Percentiles rank a stretch among this genome's conserved stretches.
Evolutionary conservation across 2,888 invertebrate genomes (phyloP).

Genomic region (Eupeodes latifasciatus): DNA sequence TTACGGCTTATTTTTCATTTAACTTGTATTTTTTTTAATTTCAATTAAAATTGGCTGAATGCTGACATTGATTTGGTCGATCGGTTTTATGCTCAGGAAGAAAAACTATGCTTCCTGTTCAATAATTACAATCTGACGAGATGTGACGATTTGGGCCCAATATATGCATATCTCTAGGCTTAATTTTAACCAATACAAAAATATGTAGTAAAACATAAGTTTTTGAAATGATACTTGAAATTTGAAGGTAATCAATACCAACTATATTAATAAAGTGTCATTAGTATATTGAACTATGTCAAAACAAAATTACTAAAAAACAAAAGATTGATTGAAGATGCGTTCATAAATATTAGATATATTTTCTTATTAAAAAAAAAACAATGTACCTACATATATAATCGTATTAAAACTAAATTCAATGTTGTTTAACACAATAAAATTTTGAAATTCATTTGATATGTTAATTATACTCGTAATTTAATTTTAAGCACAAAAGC

Average conservation of each 20-base stretch:
- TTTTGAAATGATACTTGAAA: background rate
- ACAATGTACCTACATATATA: background rate
- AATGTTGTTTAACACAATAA: background rate
- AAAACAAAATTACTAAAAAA: background rate
- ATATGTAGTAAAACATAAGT: too few relatives aligned
- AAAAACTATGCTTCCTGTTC: too few relatives aligned
- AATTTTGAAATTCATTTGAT: slow-evolving; percentile 19
- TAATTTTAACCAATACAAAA: too few relatives aligned
- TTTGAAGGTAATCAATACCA: background rate
- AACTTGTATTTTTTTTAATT: too few relatives aligned
- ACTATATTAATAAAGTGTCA: background rate
- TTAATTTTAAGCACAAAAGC: background rate
- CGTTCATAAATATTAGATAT: background rate
- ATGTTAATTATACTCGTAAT: slow-evolving; percentile 19
- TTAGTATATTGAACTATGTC: slow-evolving; percentile 15
- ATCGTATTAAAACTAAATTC: slow-evolving; percentile 5
- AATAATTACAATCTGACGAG: too few relatives aligned
- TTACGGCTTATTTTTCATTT: too few relatives aligned
- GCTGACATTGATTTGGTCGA: too few relatives aligned
- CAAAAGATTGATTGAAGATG: slow-evolving; percentile 11
- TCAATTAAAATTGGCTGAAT: too few relatives aligned
- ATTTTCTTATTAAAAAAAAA: background rate
- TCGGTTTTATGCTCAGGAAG: too few relatives aligned
- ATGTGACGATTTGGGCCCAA: background rate
- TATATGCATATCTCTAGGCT: background rate